Base-by-base conservation (phyloP, 2,888 invertebrate species). In the Diloba caeruleocephala region DNA sequence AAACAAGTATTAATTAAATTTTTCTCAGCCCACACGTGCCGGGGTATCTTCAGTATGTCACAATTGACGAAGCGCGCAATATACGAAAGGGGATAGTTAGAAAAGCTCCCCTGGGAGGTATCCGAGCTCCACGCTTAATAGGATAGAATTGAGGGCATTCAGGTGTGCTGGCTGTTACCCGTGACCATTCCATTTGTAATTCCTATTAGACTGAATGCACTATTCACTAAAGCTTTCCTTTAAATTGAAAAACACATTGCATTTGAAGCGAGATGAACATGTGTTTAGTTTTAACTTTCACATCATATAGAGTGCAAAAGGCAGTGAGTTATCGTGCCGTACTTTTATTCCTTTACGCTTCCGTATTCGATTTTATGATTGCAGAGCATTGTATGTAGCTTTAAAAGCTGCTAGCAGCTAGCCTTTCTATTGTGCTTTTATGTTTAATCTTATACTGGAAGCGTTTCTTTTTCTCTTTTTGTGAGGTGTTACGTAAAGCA, bases 81-180 rank as follows among this genome's bases (percentile, higher is more conserved):
- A 64, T 60, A 66, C 29, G 39, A 36, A 45, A 54, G 48, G 41
- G 66, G 48, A 46, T 64, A 64, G 64, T 64, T 71, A 74, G 79
- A 78, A 81, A 80, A 71, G 74, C 74, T 74, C 82, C 67, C 72
- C 49, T 26, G 76, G 70, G 82, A 74, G 60, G 55, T 59, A 71
- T 76, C 56, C 71, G 48, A 37, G 57, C 68, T 71, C 54, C 49
- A 56, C 63, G 68, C 71, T 75, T 81, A 82, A 82, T 82, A 74
- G 76, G 74, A 79, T 79, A 71, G 69, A 75, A 79, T 81, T 74
- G 76, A 60, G 69, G 51, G 74, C 74, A 79, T 81, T 81, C 81
- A 82, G 76, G 75, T 80, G 75, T 71, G 59, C 70, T 42, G 57
- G 60, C 54, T 63, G 56, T 13, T 21, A 38, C 29, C 28, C 56